phyloP scores from a whole-genome alignment of 2,888 invertebrate species.

The Rhogogaster chlorosoma region DNA sequence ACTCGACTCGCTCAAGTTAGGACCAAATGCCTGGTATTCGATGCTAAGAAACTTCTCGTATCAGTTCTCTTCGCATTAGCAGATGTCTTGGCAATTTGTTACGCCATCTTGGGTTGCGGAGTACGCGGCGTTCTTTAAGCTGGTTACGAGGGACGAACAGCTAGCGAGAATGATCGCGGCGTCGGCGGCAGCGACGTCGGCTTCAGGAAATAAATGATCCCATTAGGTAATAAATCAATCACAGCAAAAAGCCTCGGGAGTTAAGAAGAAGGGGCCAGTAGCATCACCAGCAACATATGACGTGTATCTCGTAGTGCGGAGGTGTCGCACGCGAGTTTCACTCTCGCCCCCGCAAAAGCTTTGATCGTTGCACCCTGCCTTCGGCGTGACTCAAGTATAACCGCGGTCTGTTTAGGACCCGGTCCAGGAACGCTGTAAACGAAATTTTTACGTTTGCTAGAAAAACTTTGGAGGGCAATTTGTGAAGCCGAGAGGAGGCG shows the following conservation, averaged over 20 bases:
- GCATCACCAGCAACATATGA: conserved; percentile 38
- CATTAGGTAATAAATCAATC: conserved; percentile 74
- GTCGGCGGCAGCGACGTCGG: conserved; percentile 60
- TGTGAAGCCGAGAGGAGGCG: conserved; percentile 68
- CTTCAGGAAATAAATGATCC: conserved; percentile 69
- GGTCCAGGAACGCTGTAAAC: conserved; percentile 69
- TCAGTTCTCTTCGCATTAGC: conserved; percentile 62
- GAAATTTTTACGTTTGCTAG: conserved; percentile 40
- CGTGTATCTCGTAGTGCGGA: conserved; percentile 49
- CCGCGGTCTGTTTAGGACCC: conserved; percentile 68
- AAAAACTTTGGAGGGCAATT: conserved; percentile 71
- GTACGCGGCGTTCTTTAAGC: conserved; percentile 43
- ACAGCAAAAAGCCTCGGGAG: conserved; percentile 66
- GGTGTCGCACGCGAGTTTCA: conserved; percentile 49
- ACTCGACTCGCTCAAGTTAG: background rate
- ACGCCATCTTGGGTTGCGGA: conserved; percentile 65
- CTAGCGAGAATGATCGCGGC: conserved; percentile 53
- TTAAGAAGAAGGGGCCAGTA: conserved; percentile 43
- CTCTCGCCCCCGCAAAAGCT: conserved; percentile 45
- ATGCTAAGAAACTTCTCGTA: conserved; percentile 21
- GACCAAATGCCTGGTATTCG: background rate
- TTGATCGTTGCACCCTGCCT: conserved; percentile 37
- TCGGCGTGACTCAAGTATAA: conserved; percentile 48
- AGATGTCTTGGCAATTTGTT: conserved; percentile 70
- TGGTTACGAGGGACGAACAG: conserved; percentile 57